Evolutionary conservation across 2,888 invertebrate genomes (phyloP).

Genomic region (Congeria kusceri): DNA sequence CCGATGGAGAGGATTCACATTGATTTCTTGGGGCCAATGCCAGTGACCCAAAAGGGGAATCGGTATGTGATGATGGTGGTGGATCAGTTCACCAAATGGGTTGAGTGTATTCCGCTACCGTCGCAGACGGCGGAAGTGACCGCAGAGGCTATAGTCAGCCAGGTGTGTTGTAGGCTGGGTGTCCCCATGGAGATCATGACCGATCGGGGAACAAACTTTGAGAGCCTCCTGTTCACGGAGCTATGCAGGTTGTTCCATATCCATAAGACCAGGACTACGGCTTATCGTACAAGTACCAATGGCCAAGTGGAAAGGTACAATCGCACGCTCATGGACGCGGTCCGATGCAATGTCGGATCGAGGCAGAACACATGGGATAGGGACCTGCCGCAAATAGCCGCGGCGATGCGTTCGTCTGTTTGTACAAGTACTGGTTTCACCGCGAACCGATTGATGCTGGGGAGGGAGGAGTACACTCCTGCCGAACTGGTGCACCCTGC

Average conservation of each 20-base stretch:
- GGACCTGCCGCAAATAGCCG: too few species aligned
- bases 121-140: neutral
- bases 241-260: conserved; percentile 11
- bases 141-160: neutral
- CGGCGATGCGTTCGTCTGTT: conserved; percentile 9
- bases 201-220: conserved; percentile 20
- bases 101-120: conserved; percentile 20
- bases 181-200: neutral
- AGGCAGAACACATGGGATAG: conserved; percentile 13
- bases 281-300: conserved; percentile 12
- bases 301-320: conserved; percentile 11
- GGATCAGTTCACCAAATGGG: conserved; percentile 28
- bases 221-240: conserved; percentile 5
- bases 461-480: conserved; percentile 11
- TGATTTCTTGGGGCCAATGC: conserved; percentile 17
- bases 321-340: neutral
- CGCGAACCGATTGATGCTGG: conserved; percentile 14
- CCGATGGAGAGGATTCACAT: conserved; percentile 21
- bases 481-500: too few species aligned
- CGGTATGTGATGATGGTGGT: conserved; percentile 20
- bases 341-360: neutral
- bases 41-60: conserved; percentile 12
- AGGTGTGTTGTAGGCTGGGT: neutral
- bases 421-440: conserved; percentile 7
- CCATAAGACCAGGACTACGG: conserved; percentile 11